These are phyloP conservation scores for Scaptomyza flava DNA, from an alignment of 2,888 invertebrate species.

Conservation along the genomic window DNA sequence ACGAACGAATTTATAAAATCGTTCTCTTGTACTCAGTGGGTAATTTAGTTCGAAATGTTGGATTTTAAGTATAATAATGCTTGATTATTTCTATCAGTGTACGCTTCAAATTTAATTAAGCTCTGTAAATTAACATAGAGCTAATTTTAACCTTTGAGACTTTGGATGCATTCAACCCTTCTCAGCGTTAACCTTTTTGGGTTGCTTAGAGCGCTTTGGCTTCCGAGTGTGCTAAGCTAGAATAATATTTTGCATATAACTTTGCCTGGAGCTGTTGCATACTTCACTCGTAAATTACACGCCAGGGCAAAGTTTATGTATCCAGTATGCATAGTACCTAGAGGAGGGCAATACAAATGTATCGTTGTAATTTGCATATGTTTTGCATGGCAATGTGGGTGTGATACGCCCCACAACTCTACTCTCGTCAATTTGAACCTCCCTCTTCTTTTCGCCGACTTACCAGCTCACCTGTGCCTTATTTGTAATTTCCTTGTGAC, in stretches of 20 bases:
- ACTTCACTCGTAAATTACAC: slow-evolving; percentile 58
- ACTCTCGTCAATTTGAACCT: not conserved
- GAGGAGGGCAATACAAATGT: slow-evolving; percentile 33
- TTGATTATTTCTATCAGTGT: no score
- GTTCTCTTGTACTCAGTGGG: no score
- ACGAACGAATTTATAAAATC: no score
- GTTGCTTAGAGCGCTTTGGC: slow-evolving; percentile 13
- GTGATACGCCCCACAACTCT: not conserved
- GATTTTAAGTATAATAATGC: no score
- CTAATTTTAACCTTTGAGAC: not conserved
- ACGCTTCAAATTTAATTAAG: slow-evolving; percentile 2
- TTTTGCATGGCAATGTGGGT: slow-evolving; percentile 49
- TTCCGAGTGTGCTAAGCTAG: slow-evolving; percentile 33
- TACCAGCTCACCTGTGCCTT: slow-evolving; percentile 25
- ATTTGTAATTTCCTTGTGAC: slow-evolving; percentile 39
- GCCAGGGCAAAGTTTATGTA: slow-evolving; percentile 38
- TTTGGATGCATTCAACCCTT: slow-evolving; percentile 11
- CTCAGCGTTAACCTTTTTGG: slow-evolving; percentile 7
- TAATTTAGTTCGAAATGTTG: no score
- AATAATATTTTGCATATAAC: slow-evolving; percentile 44
- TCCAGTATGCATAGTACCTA: slow-evolving; percentile 19
- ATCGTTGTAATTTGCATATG: slow-evolving; percentile 55
- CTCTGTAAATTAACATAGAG: not conserved
- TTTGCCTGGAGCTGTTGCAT: slow-evolving; percentile 53
- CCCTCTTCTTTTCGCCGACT: not conserved